These are phyloP conservation scores for Parazoanthus darwini DNA, from an alignment of 92 coral and sea anemone genomes.

Conservation along the genomic window DNA sequence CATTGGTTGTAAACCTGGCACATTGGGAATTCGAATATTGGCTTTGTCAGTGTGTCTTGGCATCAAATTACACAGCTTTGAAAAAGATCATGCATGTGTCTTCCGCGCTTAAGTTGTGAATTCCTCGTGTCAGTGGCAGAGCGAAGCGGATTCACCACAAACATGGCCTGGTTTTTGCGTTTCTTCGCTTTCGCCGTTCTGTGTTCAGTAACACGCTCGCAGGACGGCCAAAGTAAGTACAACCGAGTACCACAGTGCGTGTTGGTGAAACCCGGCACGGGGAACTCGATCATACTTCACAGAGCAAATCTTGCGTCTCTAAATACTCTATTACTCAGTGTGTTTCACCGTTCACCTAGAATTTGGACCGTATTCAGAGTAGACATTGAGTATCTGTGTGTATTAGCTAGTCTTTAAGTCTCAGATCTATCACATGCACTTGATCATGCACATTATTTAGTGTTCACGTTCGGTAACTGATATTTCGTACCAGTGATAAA, in stretches of 20 bases:
- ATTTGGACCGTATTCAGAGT: too few species aligned
- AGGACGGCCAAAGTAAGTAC: conserved; percentile 24
- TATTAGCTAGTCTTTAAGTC: neutral
- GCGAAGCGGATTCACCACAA: neutral
- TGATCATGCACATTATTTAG: too few species aligned
- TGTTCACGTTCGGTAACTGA: neutral
- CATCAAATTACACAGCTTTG: conserved; percentile 1
- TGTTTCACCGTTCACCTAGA: too few species aligned
- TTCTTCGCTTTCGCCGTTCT: conserved; percentile 3
- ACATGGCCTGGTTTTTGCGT: conserved; percentile 6
- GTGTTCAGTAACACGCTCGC: conserved; percentile 5
- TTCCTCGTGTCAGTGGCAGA: neutral
- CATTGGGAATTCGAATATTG: too few species aligned
- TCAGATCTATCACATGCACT: too few species aligned
- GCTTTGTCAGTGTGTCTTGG: neutral
- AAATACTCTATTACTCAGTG: too few species aligned
- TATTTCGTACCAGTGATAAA: neutral
- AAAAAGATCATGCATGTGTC: neutral
- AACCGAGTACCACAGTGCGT: neutral
- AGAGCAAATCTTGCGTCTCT: neutral
- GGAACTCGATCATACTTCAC: neutral
- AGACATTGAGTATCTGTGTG: too few species aligned
- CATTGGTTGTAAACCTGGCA: too few species aligned
- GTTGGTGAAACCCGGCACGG: neutral
- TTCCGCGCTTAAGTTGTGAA: neutral